phyloP scores from a whole-genome alignment of 2,888 invertebrate genomes.

The Dorcus hopei region DNA sequence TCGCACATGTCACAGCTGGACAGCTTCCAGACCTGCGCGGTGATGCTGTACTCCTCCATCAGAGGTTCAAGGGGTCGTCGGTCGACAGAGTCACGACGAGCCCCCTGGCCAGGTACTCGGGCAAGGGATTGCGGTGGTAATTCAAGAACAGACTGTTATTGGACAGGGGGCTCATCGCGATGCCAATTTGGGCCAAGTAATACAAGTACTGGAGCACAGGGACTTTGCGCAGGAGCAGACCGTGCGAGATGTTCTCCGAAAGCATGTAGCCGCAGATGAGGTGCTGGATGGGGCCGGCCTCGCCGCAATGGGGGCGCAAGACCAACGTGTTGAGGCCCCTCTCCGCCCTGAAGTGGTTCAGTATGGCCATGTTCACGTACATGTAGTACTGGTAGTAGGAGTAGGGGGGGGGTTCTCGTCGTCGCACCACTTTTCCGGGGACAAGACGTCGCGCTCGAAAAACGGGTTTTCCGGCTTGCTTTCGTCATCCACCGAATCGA shows the following conservation, averaged over 20 bases:
- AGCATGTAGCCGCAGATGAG: constrained; percentile 95
- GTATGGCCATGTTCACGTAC: constrained; percentile 93
- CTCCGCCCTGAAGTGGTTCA: constrained; percentile 82
- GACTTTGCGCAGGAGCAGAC: constrained; percentile 90
- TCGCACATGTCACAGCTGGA: constrained; percentile 99
- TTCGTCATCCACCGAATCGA: constrained; percentile 99
- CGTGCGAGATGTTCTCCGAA: constrained; percentile 98
- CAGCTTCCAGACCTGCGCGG: constrained; percentile 98
- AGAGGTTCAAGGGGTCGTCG: constrained; percentile 96
- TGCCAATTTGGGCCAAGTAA: constrained; percentile 95
- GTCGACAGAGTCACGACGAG: constrained; percentile 92
- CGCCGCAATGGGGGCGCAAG: constrained; percentile 96
- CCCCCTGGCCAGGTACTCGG: constrained; percentile 93
- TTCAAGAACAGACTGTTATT: constrained; percentile 98
- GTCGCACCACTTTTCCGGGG: constrained; percentile 83
- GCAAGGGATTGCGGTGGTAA: constrained; percentile 97
- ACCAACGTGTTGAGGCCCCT: constrained; percentile 92
- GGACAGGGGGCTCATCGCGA: constrained; percentile 98
- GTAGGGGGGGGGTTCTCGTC: constrained; percentile 96
- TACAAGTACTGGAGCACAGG: constrained; percentile 98
- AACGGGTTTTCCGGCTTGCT: constrained; percentile 96
- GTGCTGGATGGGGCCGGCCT: constrained; percentile 97
- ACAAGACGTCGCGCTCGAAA: constrained; percentile 76
- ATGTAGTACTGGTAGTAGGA: constrained; percentile 98
- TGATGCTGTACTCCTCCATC: constrained; percentile 99